Conservation (phyloP, 2,797 vertebrate genomes). For the Acestrorhynchus altus region DNA sequence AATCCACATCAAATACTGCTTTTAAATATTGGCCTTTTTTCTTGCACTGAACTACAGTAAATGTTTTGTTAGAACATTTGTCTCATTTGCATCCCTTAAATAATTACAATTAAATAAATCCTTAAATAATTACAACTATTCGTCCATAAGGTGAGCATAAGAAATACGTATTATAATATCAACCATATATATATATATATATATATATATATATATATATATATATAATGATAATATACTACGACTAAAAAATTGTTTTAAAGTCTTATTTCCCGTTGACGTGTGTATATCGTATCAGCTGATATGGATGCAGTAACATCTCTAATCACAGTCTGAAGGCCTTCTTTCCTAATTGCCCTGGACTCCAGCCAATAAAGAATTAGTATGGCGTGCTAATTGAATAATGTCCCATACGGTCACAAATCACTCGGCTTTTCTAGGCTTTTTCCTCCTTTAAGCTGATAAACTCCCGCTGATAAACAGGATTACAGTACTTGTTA, state of each 20-base stretch:
- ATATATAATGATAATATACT: too few relatives aligned
- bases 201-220: too few relatives aligned
- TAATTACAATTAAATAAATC: too few relatives aligned
- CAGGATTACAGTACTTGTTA: slow-evolving; percentile 50
- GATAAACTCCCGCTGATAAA: slow-evolving; percentile 52
- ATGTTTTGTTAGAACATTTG: too few relatives aligned
- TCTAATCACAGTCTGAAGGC: slow-evolving; percentile 37
- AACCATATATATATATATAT: too few relatives aligned
- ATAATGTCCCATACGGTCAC: slow-evolving; percentile 58
- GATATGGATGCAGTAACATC: slow-evolving; percentile 45
- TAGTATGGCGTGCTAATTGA: slow-evolving; percentile 58
- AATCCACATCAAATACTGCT: too few relatives aligned
- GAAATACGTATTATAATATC: too few relatives aligned
- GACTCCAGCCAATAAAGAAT: slow-evolving; percentile 55
- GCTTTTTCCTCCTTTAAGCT: slow-evolving; percentile 50
- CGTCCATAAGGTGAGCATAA: too few relatives aligned
- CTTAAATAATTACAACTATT: too few relatives aligned
- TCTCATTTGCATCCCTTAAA: too few relatives aligned
- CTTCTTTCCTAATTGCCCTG: slow-evolving; percentile 52
- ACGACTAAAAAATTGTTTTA: background rate
- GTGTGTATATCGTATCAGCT: background rate
- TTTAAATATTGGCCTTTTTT: too few relatives aligned
- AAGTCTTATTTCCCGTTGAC: background rate
- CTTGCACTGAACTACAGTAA: too few relatives aligned
- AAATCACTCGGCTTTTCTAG: slow-evolving; percentile 54